Evolutionary conservation across 2,113 vertebrate species (phyloP).

Genomic region (Meriones unguiculatus): DNA sequence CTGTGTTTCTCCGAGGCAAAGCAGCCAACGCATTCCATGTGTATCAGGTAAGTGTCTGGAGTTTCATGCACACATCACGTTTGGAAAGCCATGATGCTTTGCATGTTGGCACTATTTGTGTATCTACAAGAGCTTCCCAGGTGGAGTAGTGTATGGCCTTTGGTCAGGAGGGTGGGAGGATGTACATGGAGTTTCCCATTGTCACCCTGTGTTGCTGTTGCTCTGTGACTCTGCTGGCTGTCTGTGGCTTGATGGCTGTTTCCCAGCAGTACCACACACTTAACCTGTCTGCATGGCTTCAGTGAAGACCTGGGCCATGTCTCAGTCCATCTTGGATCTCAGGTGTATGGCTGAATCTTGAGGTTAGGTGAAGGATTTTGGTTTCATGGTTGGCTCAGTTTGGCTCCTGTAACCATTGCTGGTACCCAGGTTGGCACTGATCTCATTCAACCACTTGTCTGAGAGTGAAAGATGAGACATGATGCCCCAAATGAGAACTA

Average conservation of each 20-base stretch:
- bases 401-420: background rate
- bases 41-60: conserved; percentile 91
- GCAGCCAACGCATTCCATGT: conserved; percentile 98
- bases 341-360: background rate
- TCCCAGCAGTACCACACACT: background rate
- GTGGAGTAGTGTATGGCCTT: background rate
- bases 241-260: background rate
- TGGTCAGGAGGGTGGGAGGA: background rate
- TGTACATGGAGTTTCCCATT: fast-evolving
- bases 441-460: background rate
- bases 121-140: fast-evolving
- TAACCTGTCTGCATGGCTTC: background rate
- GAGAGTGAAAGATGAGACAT: background rate
- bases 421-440: background rate
- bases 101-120: too few relatives aligned
- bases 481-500: background rate
- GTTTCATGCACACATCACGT: fast-evolving
- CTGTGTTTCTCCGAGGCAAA: conserved; percentile 97
- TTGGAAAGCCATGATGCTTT: background rate
- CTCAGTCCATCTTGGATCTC: background rate
- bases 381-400: background rate
- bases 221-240: background rate
- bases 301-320: fast-evolving
- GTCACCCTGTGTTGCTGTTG: too few relatives aligned
- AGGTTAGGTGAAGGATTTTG: background rate